These are phyloP conservation scores for Globodera ellingtonae DNA, from an alignment of 1,140 invertebrate genomes.

Conservation along the genomic window DNA sequence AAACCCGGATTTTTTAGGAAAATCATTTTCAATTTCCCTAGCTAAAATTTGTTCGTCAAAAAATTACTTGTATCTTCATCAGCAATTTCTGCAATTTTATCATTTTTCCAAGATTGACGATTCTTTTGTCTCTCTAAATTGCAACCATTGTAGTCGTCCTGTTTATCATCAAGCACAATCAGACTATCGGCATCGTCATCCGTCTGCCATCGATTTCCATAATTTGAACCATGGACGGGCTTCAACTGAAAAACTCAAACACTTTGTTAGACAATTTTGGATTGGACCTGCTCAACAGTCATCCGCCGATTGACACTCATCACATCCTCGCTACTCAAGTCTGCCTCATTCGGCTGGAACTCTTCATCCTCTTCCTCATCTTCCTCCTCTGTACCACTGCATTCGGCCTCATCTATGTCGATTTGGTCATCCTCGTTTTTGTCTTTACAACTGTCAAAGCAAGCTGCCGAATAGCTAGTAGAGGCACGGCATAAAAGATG, in stretches of 20 bases:
- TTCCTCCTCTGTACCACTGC: neutral
- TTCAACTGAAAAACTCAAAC: neutral
- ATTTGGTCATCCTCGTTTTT: neutral
- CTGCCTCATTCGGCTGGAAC: neutral
- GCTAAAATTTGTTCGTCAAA: neutral
- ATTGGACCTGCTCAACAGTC: neutral
- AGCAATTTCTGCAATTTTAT: neutral
- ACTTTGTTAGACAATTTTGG: neutral
- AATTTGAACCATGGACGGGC: neutral
- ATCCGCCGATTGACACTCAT: neutral
- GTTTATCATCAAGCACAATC: neutral
- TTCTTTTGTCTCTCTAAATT: neutral
- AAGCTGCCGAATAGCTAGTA: neutral
- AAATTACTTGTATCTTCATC: neutral
- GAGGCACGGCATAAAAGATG: neutral
- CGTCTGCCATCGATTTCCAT: neutral
- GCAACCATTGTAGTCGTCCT: neutral
- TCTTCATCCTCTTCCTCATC: conserved; percentile 6
- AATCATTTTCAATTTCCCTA: neutral
- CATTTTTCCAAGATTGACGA: neutral
- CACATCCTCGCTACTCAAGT: neutral
- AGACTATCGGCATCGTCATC: neutral
- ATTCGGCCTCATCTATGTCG: neutral
- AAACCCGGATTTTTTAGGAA: neutral
- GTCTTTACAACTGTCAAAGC: neutral